Evolutionary conservation across 2,797 vertebrate genomes (phyloP), one percentile per base, ranked within the genome.

Genomic region (Artibeus jamaicensis): DNA sequence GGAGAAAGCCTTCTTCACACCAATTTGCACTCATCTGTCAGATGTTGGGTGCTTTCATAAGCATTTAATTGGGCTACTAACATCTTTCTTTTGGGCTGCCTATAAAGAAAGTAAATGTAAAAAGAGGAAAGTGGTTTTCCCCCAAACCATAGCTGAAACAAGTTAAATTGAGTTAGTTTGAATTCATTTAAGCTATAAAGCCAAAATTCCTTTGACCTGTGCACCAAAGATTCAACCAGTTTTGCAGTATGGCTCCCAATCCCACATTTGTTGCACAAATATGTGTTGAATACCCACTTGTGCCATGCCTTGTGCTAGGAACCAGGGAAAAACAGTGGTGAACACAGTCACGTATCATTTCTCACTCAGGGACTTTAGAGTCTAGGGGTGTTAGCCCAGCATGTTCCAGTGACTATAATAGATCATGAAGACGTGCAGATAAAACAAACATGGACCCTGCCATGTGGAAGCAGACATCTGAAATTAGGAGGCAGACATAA

Each of bases 31-130:
- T 77, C 11, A 57, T 32, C 53, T 10, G 2, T 76, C 59, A 93
- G 50, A 59, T 29, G 18, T 59, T 10, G 18, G 39, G 16, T 44
- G 18, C 21, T 67, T 88, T 53, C 34, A 9, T 68, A 16, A 65
- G 8, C 55, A 86, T 39, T 92, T 67, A 71, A 42, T 15, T 42
- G 39, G 4, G 19, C 15, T 86, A 70, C 37, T 85, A 29, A 73
- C 10, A n/a, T 59, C 21, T 85, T 76, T 83, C 81, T 85, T 79
- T 67, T 14, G 2, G 0, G 24, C 84, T 95, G 22, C n/a, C 37
- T 42, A 44, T 77, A 83, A 90, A 92, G 34, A 88, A 79, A 87
- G 11, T 53, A 92, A 95, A 55, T 67, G n/a, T 26, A 37, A 94
- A 82, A 53, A 22, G 21, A 76, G 19, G 19, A 16, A 46, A 88